Percentiles rank a stretch among this genome's conserved stretches.
Evolutionary conservation across 2,888 invertebrate genomes (phyloP).

Genomic region (Strigamia transsilvanica): DNA sequence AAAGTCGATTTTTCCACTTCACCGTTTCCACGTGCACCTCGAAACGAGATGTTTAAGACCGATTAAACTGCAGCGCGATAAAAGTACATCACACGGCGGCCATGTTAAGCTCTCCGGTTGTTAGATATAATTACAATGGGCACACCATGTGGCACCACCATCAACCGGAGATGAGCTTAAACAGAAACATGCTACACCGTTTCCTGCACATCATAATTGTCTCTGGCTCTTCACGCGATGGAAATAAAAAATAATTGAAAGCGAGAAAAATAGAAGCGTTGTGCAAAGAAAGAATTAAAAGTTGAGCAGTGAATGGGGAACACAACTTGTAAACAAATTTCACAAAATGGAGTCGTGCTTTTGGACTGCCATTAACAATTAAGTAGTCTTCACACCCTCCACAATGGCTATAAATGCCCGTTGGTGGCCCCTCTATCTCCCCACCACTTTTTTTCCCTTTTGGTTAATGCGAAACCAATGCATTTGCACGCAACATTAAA

Average conservation of each 20-base stretch:
- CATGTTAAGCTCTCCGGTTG: neutral
- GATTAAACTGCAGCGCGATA: neutral
- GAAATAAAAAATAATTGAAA: neutral
- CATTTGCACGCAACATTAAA: constrained; percentile 28
- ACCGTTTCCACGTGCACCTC: too few relatives aligned
- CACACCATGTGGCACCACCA: neutral
- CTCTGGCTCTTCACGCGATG: neutral
- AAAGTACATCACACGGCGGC: neutral
- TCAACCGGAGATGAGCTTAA: constrained; percentile 31
- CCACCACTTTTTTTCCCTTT: constrained; percentile 1
- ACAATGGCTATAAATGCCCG: neutral
- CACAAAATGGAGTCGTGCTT: too few relatives aligned
- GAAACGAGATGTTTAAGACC: too few relatives aligned
- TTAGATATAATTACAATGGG: constrained; percentile 15
- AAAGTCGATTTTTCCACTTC: too few relatives aligned
- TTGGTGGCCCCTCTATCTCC: neutral
- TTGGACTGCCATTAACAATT: neutral
- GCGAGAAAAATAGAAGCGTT: neutral
- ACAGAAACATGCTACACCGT: neutral
- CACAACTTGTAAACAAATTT: too few relatives aligned
- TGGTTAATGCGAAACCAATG: constrained; percentile 21
- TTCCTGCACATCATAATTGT: neutral
- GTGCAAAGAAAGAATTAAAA: too few relatives aligned
- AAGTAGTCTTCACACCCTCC: neutral
- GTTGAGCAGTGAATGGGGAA: too few relatives aligned